Conservation (phyloP, 1,140 invertebrate species). For the Ylistrum balloti region DNA sequence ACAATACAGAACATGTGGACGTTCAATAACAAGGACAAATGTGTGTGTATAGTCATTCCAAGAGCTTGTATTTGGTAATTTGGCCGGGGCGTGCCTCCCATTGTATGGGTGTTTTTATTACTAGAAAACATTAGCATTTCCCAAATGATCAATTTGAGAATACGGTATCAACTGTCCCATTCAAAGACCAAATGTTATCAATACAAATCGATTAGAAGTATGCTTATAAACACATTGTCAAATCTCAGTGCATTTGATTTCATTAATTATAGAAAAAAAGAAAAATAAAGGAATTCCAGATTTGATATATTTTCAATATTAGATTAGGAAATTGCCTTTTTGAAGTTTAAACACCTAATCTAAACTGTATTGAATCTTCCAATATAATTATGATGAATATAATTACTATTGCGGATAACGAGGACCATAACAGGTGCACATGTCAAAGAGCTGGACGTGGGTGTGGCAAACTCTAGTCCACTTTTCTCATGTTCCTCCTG, state of each 20-base stretch:
- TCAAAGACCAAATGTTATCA: conserved; percentile 35
- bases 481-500: background rate
- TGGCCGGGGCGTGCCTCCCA: conserved; percentile 1
- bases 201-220: background rate
- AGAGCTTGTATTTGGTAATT: conserved; percentile 7
- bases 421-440: background rate
- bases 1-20: conserved; percentile 13
- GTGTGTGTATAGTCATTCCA: background rate
- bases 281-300: conserved; percentile 3
- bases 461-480: background rate
- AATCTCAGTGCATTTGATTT: background rate
- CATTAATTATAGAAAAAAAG: conserved; percentile 3
- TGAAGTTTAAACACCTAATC: background rate
- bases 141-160: conserved; percentile 17
- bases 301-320: conserved; percentile 28
- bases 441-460: background rate
- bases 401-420: background rate
- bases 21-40: background rate
- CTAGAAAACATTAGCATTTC: conserved; percentile 24
- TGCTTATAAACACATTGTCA: background rate
- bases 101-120: background rate
- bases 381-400: conserved; percentile 30
- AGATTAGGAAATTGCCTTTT: conserved; percentile 35
- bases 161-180: conserved; percentile 8
- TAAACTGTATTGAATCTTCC: background rate